Evolutionary conservation across 2,888 invertebrate species (phyloP).

Genomic region (Elmis aenea): DNA sequence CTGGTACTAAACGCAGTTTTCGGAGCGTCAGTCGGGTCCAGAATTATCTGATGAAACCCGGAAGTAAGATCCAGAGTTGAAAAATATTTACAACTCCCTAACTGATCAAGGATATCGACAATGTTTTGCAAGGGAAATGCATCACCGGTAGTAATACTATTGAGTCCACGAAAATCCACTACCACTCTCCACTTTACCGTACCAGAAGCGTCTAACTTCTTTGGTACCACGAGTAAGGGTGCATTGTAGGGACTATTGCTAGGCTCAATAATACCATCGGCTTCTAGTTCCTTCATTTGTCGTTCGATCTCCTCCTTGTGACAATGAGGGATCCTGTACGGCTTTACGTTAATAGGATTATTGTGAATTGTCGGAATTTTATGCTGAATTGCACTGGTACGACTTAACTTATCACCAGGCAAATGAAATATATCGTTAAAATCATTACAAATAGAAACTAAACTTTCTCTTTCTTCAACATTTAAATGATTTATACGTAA

Average conservation of each 20-base stretch:
- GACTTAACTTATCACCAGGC: conserved; percentile 1
- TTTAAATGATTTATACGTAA: no score
- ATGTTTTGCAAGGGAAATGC: conserved; percentile 28
- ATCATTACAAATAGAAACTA: no score
- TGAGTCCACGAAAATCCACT: conserved; percentile 29
- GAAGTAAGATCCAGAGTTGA: conserved; percentile 15
- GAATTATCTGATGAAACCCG: conserved; percentile 13
- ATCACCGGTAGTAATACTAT: conserved; percentile 29
- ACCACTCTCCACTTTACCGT: conserved; percentile 25
- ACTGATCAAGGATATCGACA: conserved; percentile 27
- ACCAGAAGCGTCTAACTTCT: conserved; percentile 26
- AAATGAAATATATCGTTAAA: no score
- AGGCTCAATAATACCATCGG: conserved; percentile 27
- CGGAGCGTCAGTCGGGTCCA: conserved; percentile 10
- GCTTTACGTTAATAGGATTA: conserved; percentile 4
- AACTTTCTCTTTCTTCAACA: no score
- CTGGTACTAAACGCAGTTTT: conserved; percentile 27
- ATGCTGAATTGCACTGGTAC: conserved; percentile 1
- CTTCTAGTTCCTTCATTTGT: conserved; percentile 10
- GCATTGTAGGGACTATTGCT: conserved; percentile 28
- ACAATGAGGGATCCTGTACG: conserved; percentile 7
- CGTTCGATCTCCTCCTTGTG: conserved; percentile 3
- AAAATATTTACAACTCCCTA: conserved; percentile 22
- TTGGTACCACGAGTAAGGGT: conserved; percentile 35
- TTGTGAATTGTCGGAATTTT: background rate